Percentiles rank a stretch among this genome's conserved stretches.
phyloP scores from a whole-genome alignment of 1,140 invertebrate species.

The Neuroterus valhalla region DNA sequence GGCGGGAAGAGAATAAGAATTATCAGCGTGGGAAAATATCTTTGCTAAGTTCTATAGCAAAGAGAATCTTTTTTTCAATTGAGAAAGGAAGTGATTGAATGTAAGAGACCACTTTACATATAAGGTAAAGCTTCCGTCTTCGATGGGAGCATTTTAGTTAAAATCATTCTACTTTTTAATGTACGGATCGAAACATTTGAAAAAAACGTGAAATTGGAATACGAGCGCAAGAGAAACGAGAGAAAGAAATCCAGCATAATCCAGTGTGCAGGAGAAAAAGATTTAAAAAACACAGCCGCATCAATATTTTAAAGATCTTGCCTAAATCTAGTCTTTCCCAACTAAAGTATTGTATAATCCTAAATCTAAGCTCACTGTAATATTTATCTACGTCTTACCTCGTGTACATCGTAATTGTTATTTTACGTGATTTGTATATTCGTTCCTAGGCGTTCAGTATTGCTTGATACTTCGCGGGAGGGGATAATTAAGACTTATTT shows the following conservation, averaged over 20 bases:
- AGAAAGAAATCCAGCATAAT: slow-evolving; percentile 34
- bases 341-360: slow-evolving; percentile 34
- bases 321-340: slow-evolving; percentile 52
- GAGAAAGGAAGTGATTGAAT: slow-evolving; percentile 41
- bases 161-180: slow-evolving; percentile 29
- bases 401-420: slow-evolving; percentile 47
- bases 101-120: slow-evolving; percentile 42
- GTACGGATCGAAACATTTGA: slow-evolving; percentile 7
- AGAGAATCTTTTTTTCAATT: not conserved
- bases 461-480: slow-evolving; percentile 18
- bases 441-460: slow-evolving; percentile 30
- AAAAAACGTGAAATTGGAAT: not conserved
- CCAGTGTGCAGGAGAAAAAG: not conserved
- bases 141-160: slow-evolving; percentile 20
- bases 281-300: slow-evolving; percentile 36
- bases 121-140: slow-evolving; percentile 41
- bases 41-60: not conserved
- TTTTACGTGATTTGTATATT: slow-evolving; percentile 53
- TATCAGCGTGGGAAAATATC: slow-evolving; percentile 40
- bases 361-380: slow-evolving; percentile 56
- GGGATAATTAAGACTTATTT: not conserved
- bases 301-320: slow-evolving; percentile 38
- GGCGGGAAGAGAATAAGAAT: slow-evolving; percentile 36
- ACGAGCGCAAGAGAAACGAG: slow-evolving; percentile 24
- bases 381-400: slow-evolving; percentile 58